Evolutionary conservation across 2,888 invertebrate species (phyloP), one percentile per base, ranked within the genome.

Genomic region (Leptopterna dolabrata): DNA sequence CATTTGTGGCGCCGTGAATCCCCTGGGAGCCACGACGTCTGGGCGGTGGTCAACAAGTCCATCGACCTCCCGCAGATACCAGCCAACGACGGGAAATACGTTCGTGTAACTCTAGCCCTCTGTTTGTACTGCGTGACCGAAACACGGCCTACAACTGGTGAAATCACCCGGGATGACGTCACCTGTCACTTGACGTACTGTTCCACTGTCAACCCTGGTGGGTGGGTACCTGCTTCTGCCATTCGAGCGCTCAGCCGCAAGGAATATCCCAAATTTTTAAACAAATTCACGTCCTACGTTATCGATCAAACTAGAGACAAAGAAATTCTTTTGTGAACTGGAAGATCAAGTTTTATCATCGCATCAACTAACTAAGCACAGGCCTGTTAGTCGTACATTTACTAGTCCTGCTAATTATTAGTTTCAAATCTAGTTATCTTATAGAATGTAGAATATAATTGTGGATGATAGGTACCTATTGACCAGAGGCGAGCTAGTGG

Each of bases 141-240:
- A 16, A 95, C 97, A 45, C 96, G 96, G 36, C 95, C 95, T 92
- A 94, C 94, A 91, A 95, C 95, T 88, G 92, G 94, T 1, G 93
- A 94, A 88, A 93, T 97, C 90, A 94, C 94, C 43, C 93, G 99
- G 89, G 96, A 97, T 90, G 96, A 99, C 92, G 94, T 99, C 91
- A 96, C 96, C 86, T 99, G 98, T 92, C 98, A 98, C 94, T 98
- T 99, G 91, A 98, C 98, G 9, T 99, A 99, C 92, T 99, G 99
- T 92, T 98, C 99, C 90, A 97, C 97, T 98, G 98, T 99, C 71
- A 99, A 99, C 93, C 99, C 99, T 4, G 99, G 99, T 78, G 99
- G 99, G 86, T 99, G 99, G 99, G 99, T 99, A 19, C 99, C 99
- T 7, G 98, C 98, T 0, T 96, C 99, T 16, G 99, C 98, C 0